Evolutionary conservation across 92 coral and sea anemone genomes (phyloP), one percentile per base, ranked within the genome.

Genomic region (Epizoanthus illoricatus): DNA sequence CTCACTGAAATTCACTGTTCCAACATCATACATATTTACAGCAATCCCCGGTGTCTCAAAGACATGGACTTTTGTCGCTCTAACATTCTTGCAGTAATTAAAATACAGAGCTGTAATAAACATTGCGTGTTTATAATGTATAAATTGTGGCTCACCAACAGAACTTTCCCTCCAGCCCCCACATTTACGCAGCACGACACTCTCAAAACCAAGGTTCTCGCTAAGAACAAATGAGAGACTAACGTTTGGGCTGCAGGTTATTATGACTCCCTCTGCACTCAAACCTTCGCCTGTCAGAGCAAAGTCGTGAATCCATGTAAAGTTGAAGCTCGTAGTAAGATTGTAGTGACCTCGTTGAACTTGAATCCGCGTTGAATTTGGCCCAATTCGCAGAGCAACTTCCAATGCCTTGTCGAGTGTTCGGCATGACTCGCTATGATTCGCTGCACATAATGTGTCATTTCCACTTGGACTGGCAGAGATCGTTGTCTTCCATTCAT

Each of bases 61-160:
- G 23, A 92, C 80, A 13, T 75, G 84, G 17, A 92, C 87, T 16
- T 81, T 58, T 2, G 24, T 42, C 42, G 90, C 21, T 18, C 71
- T 74, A 62, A 95, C 83, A 63, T 90, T 84, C 42, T 81, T 81
- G 70, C 98, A 95, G 74, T 95, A 93, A 65, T 89, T 90, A 71
- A 95, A 89, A 76, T 81, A 90, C 52, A 95, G 63, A 9, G 94
- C 96, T 3, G 91, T 18, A 43, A 87, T 79, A 84, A 93, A 95
- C 52, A 71, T 63, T 21, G 88, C 91, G 60, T 85, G 78, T n/a
- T 21, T 73, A 18, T 90, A 90, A 68, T 68, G 72, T 4, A 7
- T 68, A 39, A 86, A 79, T 52, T 80, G 66, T 43, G 75, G 63
- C 11, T 86, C 81, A 20, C 41, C 56, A 69, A 85, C 80, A 5